phyloP scores from a whole-genome alignment of 2,888 invertebrate genomes.

The Druceiella hillmani region DNA sequence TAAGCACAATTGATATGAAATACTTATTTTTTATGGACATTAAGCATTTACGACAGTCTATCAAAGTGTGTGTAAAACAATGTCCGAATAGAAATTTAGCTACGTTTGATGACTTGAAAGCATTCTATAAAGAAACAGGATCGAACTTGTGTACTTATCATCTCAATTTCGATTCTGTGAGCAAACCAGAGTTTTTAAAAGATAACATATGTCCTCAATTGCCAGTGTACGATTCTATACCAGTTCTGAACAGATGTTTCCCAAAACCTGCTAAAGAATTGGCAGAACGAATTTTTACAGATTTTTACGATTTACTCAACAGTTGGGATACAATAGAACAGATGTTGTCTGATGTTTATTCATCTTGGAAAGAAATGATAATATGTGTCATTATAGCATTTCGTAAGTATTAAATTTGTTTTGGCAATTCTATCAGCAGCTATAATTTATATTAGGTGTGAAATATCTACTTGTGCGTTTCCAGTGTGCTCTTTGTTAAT shows the following conservation, averaged over 20 bases:
- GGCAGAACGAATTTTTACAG: conserved; percentile 56
- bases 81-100: conserved; percentile 70
- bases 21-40: conserved; percentile 82
- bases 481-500: conserved; percentile 77
- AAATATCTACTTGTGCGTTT: too few species aligned
- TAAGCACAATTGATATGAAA: conserved; percentile 72
- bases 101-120: conserved; percentile 60
- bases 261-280: conserved; percentile 67
- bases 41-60: conserved; percentile 64
- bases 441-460: conserved; percentile 3
- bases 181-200: conserved; percentile 34
- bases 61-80: conserved; percentile 85
- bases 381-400: conserved; percentile 75
- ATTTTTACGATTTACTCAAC: conserved; percentile 77
- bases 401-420: conserved; percentile 51
- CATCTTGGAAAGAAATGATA: conserved; percentile 82
- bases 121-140: conserved; percentile 67
- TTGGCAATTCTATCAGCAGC: background rate
- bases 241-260: conserved; percentile 83
- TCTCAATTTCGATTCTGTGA: conserved; percentile 52
- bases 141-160: conserved; percentile 75
- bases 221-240: conserved; percentile 71
- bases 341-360: conserved; percentile 81
- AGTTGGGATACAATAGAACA: conserved; percentile 87
- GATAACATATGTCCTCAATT: conserved; percentile 69